These are phyloP conservation scores for Caradrina clavipalpis DNA, from an alignment of 2,888 invertebrate species.

Conservation along the genomic window DNA sequence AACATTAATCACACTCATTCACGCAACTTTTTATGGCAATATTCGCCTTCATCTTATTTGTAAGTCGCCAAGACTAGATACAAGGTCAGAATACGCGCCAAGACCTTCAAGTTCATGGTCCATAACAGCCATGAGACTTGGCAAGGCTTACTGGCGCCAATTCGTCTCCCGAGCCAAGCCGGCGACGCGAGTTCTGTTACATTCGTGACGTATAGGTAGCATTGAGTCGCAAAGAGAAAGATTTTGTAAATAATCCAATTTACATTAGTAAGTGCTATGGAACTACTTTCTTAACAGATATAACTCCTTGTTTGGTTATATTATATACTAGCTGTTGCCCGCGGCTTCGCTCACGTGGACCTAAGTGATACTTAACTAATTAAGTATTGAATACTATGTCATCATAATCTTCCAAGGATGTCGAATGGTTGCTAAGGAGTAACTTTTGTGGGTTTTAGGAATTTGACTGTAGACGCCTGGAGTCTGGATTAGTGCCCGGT, in stretches of 20 bases:
- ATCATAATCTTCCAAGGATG: too few relatives aligned
- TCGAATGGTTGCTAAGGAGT: too few relatives aligned
- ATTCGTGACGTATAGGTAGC: neutral
- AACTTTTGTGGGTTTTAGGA: too few relatives aligned
- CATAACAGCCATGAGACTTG: conserved; percentile 51
- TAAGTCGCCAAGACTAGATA: conserved; percentile 22
- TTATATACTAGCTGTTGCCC: too few relatives aligned
- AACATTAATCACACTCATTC: conserved; percentile 4
- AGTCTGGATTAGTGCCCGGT: too few relatives aligned
- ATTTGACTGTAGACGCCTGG: too few relatives aligned
- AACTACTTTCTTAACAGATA: neutral
- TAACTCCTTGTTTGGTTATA: neutral
- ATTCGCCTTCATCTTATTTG: conserved; percentile 20
- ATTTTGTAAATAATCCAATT: neutral
- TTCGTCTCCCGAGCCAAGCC: conserved; percentile 36
- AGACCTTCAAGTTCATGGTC: conserved; percentile 59
- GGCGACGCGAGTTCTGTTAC: neutral
- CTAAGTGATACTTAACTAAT: too few relatives aligned
- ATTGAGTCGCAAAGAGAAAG: conserved; percentile 17
- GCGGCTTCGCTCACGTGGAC: too few relatives aligned
- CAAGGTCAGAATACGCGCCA: conserved; percentile 53
- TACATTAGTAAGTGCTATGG: neutral
- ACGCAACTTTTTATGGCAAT: neutral
- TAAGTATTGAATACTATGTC: too few relatives aligned
- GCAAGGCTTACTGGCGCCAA: conserved; percentile 53